phyloP scores from a whole-genome alignment of 2,888 invertebrate species.

The Colletes collaris region DNA sequence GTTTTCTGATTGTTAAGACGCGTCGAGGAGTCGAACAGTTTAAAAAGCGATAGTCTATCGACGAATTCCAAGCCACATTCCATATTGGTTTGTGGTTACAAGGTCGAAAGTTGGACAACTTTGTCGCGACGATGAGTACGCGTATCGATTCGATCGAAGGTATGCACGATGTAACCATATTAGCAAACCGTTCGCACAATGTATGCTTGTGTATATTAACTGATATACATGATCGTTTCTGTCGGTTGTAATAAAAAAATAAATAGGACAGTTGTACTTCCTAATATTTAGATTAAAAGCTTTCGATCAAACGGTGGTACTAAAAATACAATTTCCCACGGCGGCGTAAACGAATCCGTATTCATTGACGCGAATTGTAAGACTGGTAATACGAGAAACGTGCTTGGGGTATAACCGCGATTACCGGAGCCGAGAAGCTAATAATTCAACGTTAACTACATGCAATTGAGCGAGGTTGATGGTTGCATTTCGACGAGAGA shows the following conservation, averaged over 20 bases:
- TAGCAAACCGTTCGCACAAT: slow-evolving; percentile 15
- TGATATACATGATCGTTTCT: slow-evolving; percentile 42
- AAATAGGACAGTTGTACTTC: no score
- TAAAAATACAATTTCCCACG: slow-evolving; percentile 12
- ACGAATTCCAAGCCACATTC: slow-evolving; percentile 46
- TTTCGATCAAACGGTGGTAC: no score
- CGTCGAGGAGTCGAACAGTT: no score
- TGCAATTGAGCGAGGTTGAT: slow-evolving; percentile 38
- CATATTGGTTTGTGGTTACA: slow-evolving; percentile 48
- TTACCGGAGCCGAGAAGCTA: slow-evolving; percentile 42
- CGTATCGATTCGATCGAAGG: slow-evolving; percentile 39
- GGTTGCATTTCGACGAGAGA: slow-evolving; percentile 31
- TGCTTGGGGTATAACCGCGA: slow-evolving; percentile 1
- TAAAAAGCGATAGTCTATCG: background rate
- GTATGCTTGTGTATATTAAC: slow-evolving; percentile 30
- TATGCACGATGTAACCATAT: slow-evolving; percentile 46
- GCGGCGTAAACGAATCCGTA: slow-evolving; percentile 6
- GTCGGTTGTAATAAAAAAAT: slow-evolving; percentile 10
- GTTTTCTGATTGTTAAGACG: slow-evolving; percentile 3
- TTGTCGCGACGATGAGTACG: slow-evolving; percentile 39
- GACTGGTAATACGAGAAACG: slow-evolving; percentile 24
- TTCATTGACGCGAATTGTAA: slow-evolving; percentile 9
- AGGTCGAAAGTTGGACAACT: slow-evolving; percentile 57
- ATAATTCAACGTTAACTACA: slow-evolving; percentile 59
- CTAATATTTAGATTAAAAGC: no score